Conservation (phyloP, 2,888 invertebrate species). For the Agriopis marginaria region DNA sequence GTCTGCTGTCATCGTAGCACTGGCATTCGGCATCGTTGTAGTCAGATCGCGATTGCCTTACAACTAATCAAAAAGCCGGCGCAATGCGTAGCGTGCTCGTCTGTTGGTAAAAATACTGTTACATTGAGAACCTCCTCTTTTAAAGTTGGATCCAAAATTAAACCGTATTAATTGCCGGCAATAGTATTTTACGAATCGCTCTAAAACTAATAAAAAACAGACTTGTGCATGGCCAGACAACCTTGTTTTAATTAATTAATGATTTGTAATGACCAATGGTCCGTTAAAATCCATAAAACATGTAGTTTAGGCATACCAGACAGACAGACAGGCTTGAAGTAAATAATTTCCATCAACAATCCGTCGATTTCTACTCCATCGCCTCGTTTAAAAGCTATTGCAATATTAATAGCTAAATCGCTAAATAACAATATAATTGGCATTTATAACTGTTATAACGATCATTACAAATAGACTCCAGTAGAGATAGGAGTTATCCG, state of each 20-base stretch:
- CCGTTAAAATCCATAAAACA: conserved; percentile 12
- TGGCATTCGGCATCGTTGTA: no score
- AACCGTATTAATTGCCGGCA: no score
- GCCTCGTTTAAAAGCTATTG: conserved; percentile 13
- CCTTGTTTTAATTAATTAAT: conserved; percentile 12
- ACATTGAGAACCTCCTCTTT: no score
- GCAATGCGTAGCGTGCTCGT: no score
- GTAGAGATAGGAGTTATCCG: conserved; percentile 7
- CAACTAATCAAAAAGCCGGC: no score
- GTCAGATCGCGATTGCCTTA: no score
- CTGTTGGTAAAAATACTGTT: no score
- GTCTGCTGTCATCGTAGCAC: no score
- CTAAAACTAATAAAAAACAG: no score
- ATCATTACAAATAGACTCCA: conserved; percentile 11
- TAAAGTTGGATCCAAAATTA: no score
- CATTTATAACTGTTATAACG: conserved; percentile 20
- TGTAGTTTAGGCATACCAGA: not conserved
- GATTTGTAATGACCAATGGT: not conserved
- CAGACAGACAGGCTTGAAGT: conserved; percentile 2
- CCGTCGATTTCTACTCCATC: conserved; percentile 22
- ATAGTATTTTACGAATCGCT: no score
- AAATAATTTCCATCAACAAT: conserved; percentile 10
- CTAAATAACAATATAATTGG: conserved; percentile 26
- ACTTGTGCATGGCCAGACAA: no score
- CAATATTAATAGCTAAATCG: conserved; percentile 16